phyloP scores from a whole-genome alignment of 2,113 vertebrate species.

The Etheostoma cragini region DNA sequence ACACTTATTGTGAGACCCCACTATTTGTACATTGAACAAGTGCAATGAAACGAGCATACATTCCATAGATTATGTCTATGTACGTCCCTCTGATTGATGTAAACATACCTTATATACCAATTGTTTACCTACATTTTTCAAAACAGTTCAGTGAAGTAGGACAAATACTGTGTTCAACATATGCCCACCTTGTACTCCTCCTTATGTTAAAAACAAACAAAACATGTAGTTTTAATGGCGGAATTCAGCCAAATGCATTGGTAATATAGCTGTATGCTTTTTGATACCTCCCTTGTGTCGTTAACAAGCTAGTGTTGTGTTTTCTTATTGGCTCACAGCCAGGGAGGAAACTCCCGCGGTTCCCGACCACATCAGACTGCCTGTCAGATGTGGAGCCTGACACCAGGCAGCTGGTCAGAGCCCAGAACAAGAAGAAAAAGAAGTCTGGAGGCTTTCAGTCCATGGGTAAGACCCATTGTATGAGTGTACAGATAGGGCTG shows the following conservation, averaged over 20 bases:
- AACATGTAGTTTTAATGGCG: not conserved
- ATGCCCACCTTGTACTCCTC: not conserved
- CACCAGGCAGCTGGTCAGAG: constrained; percentile 90
- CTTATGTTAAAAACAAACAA: not conserved
- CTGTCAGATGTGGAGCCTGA: constrained; percentile 90
- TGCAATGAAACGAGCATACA: too few species aligned
- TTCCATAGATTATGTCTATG: too few species aligned
- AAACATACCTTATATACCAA: not conserved
- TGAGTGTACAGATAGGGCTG: not conserved
- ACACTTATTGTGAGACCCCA: too few species aligned
- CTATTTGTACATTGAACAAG: too few species aligned
- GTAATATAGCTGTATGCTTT: not conserved
- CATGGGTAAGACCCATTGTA: constrained; percentile 87
- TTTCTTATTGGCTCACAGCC: constrained; percentile 56
- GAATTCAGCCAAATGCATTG: not conserved
- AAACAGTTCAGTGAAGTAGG: not conserved
- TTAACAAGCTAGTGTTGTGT: not conserved
- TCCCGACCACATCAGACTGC: constrained; percentile 82
- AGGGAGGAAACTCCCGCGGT: constrained; percentile 78
- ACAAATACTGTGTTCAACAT: not conserved
- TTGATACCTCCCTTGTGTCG: not conserved
- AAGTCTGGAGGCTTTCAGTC: constrained; percentile 99
- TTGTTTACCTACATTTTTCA: not conserved
- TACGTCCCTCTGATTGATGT: too few species aligned
- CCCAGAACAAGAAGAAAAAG: constrained; percentile 98